These are phyloP conservation scores for Hypomesus transpacificus DNA, from an alignment of 2,113 vertebrate genomes.

Conservation along the genomic window DNA sequence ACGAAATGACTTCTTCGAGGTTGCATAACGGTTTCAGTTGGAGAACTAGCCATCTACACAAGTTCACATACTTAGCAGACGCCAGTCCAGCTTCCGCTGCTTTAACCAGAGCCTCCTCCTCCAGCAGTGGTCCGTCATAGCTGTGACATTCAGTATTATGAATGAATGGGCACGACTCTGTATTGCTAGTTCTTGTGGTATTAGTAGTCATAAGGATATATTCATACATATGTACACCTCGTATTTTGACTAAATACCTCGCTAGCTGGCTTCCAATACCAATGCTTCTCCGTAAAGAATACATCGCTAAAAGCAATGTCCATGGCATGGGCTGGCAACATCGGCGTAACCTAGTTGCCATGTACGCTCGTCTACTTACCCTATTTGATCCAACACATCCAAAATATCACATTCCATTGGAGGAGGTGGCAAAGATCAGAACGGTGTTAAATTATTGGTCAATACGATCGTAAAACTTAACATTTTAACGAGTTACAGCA, in stretches of 20 bases:
- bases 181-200: too few species aligned
- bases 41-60: conserved; percentile 83
- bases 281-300: too few species aligned
- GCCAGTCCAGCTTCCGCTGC: conserved; percentile 81
- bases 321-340: background rate
- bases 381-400: conserved; percentile 67
- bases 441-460: background rate
- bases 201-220: too few species aligned
- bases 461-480: background rate
- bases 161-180: too few species aligned
- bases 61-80: conserved; percentile 81
- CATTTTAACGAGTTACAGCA: background rate
- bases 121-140: conserved; percentile 82
- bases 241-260: too few species aligned
- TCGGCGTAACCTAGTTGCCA: background rate
- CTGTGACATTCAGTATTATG: conserved; percentile 52
- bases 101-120: conserved; percentile 76
- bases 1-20: conserved; percentile 82
- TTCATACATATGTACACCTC: too few species aligned
- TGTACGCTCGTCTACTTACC: conserved; percentile 49
- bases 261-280: too few species aligned
- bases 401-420: conserved; percentile 67
- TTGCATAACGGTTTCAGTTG: conserved; percentile 77
- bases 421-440: background rate
- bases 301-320: background rate